These are phyloP conservation scores for Rutpela maculata DNA, from an alignment of 2,888 invertebrate species.

Conservation along the genomic window DNA sequence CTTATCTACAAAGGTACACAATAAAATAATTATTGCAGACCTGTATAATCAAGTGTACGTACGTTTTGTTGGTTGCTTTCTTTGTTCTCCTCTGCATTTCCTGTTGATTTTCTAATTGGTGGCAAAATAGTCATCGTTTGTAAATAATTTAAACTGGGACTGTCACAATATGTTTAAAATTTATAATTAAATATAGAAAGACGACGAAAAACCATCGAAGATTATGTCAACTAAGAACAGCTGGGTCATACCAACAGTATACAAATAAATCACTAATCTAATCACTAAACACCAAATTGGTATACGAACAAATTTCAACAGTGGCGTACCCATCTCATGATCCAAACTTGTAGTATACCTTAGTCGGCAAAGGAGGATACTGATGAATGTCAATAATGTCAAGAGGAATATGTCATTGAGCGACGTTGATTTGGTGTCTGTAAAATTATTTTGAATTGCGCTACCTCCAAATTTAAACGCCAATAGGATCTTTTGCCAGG, in stretches of 20 bases:
- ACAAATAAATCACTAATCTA: neutral
- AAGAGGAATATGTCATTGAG: too few relatives aligned
- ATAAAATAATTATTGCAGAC: conserved; percentile 21
- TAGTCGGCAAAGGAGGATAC: too few relatives aligned
- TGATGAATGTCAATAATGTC: too few relatives aligned
- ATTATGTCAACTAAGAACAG: conserved; percentile 34
- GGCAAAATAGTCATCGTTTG: conserved; percentile 72
- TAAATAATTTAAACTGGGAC: conserved; percentile 15
- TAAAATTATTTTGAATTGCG: too few relatives aligned
- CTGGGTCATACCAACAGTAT: conserved; percentile 26
- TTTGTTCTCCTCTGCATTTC: conserved; percentile 68
- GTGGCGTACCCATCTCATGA: too few relatives aligned
- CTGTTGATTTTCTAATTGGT: conserved; percentile 67
- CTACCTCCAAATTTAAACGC: too few relatives aligned
- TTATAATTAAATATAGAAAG: conserved; percentile 16
- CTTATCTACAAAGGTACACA: conserved; percentile 53
- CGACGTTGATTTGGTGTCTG: too few relatives aligned
- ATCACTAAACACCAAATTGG: neutral
- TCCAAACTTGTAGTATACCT: too few relatives aligned
- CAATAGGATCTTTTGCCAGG: too few relatives aligned
- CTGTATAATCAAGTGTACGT: conserved; percentile 57
- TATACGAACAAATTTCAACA: too few relatives aligned
- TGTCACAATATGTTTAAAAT: neutral
- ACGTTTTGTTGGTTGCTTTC: conserved; percentile 70
- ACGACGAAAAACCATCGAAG: conserved; percentile 11